Percentiles rank a stretch among this genome's conserved stretches.
phyloP scores from a whole-genome alignment of 2,888 invertebrate species.

The Amorpha juglandis region DNA sequence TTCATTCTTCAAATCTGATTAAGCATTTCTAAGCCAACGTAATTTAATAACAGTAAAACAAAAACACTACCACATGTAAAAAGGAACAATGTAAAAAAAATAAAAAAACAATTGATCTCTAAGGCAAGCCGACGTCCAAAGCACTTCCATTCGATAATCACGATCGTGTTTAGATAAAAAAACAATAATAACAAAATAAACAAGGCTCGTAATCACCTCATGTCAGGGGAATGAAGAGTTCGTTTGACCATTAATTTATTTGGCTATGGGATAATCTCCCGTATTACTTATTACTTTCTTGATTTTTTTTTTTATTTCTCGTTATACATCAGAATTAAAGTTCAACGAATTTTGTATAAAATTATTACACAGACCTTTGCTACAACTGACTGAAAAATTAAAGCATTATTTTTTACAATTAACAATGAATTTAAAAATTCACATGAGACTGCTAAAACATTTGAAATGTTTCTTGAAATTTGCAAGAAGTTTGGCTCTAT shows the following conservation, averaged over 20 bases:
- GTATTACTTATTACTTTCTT: no score
- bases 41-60: slow-evolving; percentile 25
- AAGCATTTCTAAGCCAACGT: slow-evolving; percentile 3
- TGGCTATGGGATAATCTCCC: no score
- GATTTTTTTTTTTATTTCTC: no score
- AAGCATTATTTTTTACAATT: no score
- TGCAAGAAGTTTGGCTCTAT: no score
- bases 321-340: no score
- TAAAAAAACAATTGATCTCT: slow-evolving; percentile 16
- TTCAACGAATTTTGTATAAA: no score
- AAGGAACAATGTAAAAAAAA: slow-evolving; percentile 24
- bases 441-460: no score
- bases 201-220: slow-evolving; percentile 77
- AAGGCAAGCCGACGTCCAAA: slow-evolving; percentile 57
- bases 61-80: slow-evolving; percentile 55
- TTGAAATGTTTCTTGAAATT: no score
- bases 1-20: slow-evolving; percentile 8
- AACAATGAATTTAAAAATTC: no score
- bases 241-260: slow-evolving; percentile 35
- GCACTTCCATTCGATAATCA: slow-evolving; percentile 73
- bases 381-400: no score
- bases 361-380: no score
- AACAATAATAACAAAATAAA: slow-evolving; percentile 81
- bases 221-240: slow-evolving; percentile 61
- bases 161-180: slow-evolving; percentile 82